phyloP scores from a whole-genome alignment of 2,888 invertebrate species.

The Euphydryas editha region DNA sequence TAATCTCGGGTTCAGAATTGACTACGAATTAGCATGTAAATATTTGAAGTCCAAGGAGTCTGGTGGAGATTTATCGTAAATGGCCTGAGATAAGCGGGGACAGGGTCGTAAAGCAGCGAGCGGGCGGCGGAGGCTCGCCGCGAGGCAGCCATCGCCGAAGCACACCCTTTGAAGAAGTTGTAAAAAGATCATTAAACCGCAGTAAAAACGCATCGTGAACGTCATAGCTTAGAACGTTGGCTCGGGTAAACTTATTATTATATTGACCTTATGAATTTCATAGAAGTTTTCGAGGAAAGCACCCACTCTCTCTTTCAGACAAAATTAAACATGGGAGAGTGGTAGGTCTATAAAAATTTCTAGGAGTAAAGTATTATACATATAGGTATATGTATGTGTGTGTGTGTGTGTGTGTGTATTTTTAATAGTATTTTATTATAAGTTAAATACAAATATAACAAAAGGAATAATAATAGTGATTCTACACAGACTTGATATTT shows the following conservation, averaged over 20 bases:
- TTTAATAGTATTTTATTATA: no score
- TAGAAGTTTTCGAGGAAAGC: constrained; percentile 72
- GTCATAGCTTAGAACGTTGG: constrained; percentile 47
- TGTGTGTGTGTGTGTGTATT: no score
- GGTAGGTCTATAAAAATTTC: constrained; percentile 22
- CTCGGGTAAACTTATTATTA: constrained; percentile 68
- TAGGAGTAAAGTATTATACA: not conserved
- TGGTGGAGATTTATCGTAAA: constrained; percentile 80
- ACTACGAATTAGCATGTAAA: constrained; percentile 83
- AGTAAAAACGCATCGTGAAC: constrained; percentile 81
- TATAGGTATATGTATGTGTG: no score
- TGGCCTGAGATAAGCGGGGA: constrained; percentile 76
- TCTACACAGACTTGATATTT: no score
- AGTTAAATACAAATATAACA: no score
- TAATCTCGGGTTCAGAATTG: constrained; percentile 81
- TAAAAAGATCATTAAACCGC: constrained; percentile 83
- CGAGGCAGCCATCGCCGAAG: constrained; percentile 51
- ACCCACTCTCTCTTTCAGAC: constrained; percentile 55
- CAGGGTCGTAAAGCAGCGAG: constrained; percentile 75
- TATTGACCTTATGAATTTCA: constrained; percentile 82
- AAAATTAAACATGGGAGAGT: constrained; percentile 45
- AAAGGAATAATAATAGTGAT: no score
- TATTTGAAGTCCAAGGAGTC: constrained; percentile 81
- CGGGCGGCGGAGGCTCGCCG: constrained; percentile 51
- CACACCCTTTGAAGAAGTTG: constrained; percentile 81